phyloP scores from a whole-genome alignment of 2,797 vertebrate genomes.

The Rhynchonycteris naso region DNA sequence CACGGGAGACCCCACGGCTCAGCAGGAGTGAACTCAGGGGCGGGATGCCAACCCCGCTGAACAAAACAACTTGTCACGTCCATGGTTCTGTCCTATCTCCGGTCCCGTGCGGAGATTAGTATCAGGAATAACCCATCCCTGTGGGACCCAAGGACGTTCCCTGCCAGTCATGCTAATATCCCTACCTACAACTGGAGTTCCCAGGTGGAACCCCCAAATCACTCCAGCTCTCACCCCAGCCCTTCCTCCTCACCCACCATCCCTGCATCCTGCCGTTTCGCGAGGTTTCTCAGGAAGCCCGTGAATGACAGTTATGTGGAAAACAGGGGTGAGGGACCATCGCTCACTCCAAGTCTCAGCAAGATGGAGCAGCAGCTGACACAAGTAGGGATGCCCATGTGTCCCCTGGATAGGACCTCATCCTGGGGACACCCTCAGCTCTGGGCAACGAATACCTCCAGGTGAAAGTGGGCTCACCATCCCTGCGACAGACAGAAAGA shows the following conservation, averaged over 20 bases:
- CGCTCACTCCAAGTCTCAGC: not conserved
- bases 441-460: not conserved
- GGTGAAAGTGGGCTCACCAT: slow-evolving; percentile 64
- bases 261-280: not conserved
- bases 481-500: slow-evolving; percentile 41
- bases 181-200: not conserved
- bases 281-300: not conserved
- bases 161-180: not conserved
- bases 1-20: not conserved
- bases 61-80: not conserved
- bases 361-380: not conserved
- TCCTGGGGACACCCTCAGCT: not conserved
- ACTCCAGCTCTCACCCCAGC: not conserved
- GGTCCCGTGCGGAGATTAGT: not conserved
- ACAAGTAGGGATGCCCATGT: not conserved
- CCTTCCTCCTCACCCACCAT: not conserved
- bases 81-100: not conserved
- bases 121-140: not conserved
- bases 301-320: not conserved
- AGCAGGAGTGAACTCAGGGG: no score
- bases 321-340: not conserved
- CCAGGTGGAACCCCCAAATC: not conserved
- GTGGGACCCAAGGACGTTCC: not conserved
- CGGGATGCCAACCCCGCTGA: not conserved
- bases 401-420: slow-evolving; percentile 38